phyloP scores from a whole-genome alignment of 2,888 invertebrate species.

The Encarsia formosa region DNA sequence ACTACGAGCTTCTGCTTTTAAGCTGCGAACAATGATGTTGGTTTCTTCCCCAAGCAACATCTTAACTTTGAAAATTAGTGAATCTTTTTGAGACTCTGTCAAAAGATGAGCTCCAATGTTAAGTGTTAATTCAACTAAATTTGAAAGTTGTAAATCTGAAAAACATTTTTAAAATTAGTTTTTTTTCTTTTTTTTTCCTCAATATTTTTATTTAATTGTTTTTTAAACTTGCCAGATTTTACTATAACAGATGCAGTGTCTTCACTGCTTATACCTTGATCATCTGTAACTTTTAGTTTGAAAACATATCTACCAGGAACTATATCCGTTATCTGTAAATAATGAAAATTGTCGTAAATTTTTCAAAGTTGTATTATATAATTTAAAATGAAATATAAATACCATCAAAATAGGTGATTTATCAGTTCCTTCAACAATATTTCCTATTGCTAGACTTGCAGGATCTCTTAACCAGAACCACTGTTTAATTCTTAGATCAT shows the following conservation, averaged over 20 bases:
- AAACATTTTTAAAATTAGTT: slow-evolving; percentile 16
- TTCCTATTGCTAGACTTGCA: slow-evolving; percentile 77
- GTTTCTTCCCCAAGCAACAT: slow-evolving; percentile 73
- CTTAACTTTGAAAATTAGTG: slow-evolving; percentile 74
- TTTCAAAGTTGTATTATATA: not conserved
- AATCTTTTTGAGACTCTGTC: slow-evolving; percentile 69
- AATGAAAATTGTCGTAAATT: not conserved
- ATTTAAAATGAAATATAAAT: slow-evolving; percentile 29
- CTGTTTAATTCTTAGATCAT: slow-evolving; percentile 79
- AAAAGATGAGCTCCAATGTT: slow-evolving; percentile 69
- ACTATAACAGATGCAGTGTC: slow-evolving; percentile 83
- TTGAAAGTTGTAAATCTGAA: slow-evolving; percentile 67
- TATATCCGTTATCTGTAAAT: slow-evolving; percentile 67
- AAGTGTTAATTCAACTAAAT: slow-evolving; percentile 77
- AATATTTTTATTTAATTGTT: not conserved
- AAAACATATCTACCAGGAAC: slow-evolving; percentile 86
- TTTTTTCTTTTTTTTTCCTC: not conserved
- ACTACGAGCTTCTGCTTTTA: slow-evolving; percentile 54
- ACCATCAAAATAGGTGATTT: slow-evolving; percentile 73
- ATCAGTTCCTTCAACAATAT: slow-evolving; percentile 73
- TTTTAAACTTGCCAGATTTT: slow-evolving; percentile 55
- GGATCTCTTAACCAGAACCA: slow-evolving; percentile 81
- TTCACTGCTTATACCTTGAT: slow-evolving; percentile 77
- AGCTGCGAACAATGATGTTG: slow-evolving; percentile 52
- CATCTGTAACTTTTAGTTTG: slow-evolving; percentile 83